Conservation (phyloP, 2,888 invertebrate genomes). For the Choristoneura rosaceana region DNA sequence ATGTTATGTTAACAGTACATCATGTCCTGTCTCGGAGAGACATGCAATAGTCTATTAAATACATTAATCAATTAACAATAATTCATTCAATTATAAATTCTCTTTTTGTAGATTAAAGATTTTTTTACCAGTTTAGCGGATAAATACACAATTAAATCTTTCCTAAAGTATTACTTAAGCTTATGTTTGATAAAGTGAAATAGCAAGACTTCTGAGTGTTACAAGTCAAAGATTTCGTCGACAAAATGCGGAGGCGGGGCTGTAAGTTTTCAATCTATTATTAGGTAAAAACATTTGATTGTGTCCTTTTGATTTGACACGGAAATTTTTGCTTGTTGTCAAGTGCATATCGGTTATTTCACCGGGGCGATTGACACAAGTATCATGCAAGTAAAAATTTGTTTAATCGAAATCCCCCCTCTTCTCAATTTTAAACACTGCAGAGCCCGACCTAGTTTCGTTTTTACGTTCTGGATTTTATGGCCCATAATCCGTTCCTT, state of each 20-base stretch:
- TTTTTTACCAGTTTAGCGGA: too few relatives aligned
- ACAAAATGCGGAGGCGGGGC: neutral
- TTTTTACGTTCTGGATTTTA: constrained; percentile 38
- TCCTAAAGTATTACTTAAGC: too few relatives aligned
- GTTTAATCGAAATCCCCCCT: neutral
- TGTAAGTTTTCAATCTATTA: neutral
- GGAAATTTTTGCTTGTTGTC: neutral
- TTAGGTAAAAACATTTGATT: neutral
- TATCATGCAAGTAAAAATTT: neutral
- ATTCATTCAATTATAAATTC: too few relatives aligned
- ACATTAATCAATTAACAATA: too few relatives aligned
- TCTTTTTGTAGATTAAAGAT: too few relatives aligned
- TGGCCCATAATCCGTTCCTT: constrained; percentile 43
- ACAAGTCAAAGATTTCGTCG: neutral
- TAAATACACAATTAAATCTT: too few relatives aligned
- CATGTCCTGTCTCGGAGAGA: too few relatives aligned
- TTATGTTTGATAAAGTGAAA: too few relatives aligned
- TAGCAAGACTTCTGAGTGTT: too few relatives aligned
- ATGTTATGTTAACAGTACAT: too few relatives aligned
- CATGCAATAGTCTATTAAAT: too few relatives aligned
- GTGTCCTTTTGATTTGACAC: neutral
- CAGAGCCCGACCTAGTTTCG: constrained; percentile 24
- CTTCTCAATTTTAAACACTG: constrained; percentile 26
- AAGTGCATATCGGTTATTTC: neutral
- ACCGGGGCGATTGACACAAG: too few relatives aligned